phyloP scores from a whole-genome alignment of 2,113 vertebrate species.

The Nanorana parkeri region DNA sequence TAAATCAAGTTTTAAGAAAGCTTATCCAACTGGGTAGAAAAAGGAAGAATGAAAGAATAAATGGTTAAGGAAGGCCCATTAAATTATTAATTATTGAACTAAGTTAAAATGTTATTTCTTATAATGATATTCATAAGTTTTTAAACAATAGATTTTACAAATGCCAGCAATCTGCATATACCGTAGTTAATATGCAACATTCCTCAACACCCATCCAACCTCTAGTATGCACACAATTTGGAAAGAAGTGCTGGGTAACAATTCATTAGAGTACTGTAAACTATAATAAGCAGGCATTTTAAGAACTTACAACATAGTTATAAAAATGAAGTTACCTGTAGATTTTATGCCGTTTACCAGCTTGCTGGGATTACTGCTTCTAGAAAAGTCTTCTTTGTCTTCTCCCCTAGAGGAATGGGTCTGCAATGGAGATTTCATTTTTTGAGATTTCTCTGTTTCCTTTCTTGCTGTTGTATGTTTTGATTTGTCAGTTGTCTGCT shows the following conservation, averaged over 20 bases:
- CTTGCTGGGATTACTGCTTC: conserved; percentile 81
- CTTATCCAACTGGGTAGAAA: too few species aligned
- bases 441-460: conserved; percentile 76
- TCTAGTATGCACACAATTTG: background rate
- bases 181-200: too few species aligned
- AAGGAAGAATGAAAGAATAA: too few species aligned
- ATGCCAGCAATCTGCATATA: background rate
- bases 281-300: too few species aligned
- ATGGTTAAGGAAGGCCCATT: too few species aligned
- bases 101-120: too few species aligned
- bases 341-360: conserved; percentile 84
- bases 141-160: background rate
- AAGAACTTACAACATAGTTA: background rate
- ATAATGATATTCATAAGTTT: too few species aligned
- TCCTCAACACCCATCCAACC: too few species aligned
- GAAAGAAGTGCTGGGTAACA: background rate
- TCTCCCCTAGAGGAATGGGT: conserved; percentile 77
- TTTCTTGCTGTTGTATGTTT: conserved; percentile 78
- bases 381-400: conserved; percentile 80
- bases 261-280: background rate
- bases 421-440: conserved; percentile 70
- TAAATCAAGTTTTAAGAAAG: too few species aligned
- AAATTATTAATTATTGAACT: too few species aligned
- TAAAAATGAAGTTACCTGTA: conserved; percentile 72
- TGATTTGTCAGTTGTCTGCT: conserved; percentile 76